Evolutionary conservation across 2,888 invertebrate species (phyloP).

Genomic region (Ophion slaviceki): DNA sequence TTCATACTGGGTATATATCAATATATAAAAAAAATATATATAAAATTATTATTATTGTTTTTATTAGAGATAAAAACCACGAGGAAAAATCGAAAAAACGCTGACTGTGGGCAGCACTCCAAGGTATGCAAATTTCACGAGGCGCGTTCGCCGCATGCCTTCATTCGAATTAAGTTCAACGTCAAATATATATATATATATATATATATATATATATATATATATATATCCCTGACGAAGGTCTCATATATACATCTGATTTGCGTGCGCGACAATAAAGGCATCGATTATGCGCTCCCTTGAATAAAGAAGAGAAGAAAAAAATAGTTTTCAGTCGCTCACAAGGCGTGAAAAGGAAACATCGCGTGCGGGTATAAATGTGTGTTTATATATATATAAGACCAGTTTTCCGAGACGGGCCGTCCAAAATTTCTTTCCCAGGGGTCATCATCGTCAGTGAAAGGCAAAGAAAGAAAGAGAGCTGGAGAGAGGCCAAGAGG

Average conservation of each 20-base stretch:
- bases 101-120: not conserved
- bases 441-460: constrained; percentile 66
- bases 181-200: constrained; percentile 3
- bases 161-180: not conserved
- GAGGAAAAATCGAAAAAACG: not conserved
- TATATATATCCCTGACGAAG: not conserved
- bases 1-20: too few relatives aligned
- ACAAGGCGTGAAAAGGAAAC: constrained; percentile 67
- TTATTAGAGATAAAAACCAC: not conserved
- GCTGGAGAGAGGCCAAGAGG: constrained; percentile 29
- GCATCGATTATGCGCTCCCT: constrained; percentile 24
- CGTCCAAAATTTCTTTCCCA: constrained; percentile 71
- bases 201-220: not conserved
- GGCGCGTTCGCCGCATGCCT: not conserved
- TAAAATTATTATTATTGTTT: too few relatives aligned
- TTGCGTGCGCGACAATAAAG: constrained; percentile 12
- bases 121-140: not conserved
- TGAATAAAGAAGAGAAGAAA: constrained; percentile 6
- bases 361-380: constrained; percentile 57
- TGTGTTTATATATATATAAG: not conserved
- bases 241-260: constrained; percentile 19
- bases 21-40: too few relatives aligned
- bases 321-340: constrained; percentile 37
- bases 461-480: constrained; percentile 1
- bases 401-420: constrained; percentile 76